These are phyloP conservation scores for Macaca nemestrina DNA, from an alignment of 2,113 vertebrate species.

Conservation along the genomic window DNA sequence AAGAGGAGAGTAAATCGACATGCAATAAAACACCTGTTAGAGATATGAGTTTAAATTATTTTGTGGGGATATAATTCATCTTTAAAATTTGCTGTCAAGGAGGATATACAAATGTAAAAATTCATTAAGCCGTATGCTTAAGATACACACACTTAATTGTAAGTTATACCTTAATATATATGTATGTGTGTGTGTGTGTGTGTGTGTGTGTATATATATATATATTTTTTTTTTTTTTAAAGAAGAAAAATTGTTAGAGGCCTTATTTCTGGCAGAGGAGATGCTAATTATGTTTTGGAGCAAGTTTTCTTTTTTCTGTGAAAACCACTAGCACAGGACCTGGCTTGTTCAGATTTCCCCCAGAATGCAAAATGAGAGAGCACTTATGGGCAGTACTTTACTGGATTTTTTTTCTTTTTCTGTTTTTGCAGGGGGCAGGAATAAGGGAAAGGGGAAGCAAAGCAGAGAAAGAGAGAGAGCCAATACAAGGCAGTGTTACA, in stretches of 20 bases:
- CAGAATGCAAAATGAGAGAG: neutral
- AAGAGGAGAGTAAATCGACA: neutral
- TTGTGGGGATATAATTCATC: neutral
- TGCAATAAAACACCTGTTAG: neutral
- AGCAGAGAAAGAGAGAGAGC: neutral
- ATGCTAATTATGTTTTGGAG: neutral
- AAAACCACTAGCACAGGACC: neutral
- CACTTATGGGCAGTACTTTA: neutral
- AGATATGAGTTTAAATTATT: neutral
- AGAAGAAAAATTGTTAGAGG: neutral
- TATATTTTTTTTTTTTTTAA: too few relatives aligned
- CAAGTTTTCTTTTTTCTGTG: neutral
- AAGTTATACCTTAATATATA: neutral
- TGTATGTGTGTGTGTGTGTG: rapidly evolving
- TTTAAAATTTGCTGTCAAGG: neutral
- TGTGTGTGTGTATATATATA: rapidly evolving
- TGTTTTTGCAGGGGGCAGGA: neutral
- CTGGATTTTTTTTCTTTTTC: neutral
- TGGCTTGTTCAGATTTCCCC: neutral
- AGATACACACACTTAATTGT: neutral
- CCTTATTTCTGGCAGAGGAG: neutral
- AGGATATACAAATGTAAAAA: neutral
- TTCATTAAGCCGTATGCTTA: neutral
- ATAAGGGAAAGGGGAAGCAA: neutral
- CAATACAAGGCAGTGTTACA: neutral